Evolutionary conservation across 2,113 vertebrate genomes (phyloP), one percentile per base, ranked within the genome.

Genomic region (Nannospalax galili): DNA sequence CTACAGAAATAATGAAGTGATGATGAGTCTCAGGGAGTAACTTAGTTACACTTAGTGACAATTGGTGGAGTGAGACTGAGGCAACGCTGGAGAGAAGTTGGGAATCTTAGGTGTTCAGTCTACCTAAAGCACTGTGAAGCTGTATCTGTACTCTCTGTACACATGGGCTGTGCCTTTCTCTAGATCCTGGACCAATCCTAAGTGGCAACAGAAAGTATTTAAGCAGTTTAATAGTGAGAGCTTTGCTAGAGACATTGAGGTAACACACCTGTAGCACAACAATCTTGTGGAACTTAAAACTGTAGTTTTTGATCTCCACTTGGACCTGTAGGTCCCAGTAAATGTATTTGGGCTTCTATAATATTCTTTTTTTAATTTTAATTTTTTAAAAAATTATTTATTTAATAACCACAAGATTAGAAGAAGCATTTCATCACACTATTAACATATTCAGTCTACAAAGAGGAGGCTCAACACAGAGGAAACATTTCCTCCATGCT

Each of bases 61-160:
- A 7, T 77, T 85, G 40, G 35, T 79, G 32, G 24, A 11, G 0
- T 70, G 42, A 37, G 1, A 32, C 32, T 52, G 52, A 52, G 56
- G 11, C 19, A 14, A 30, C 5, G 20, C 12, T 26, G 20, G n/a
- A n/a, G 20, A 70, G 73, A 56, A 0, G 60, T 19, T 2, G 0
- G 7, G 3, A 12, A 0, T 3, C 30, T 88, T 15, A 24, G 4
- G 3, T n/a, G 78, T 35, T 45, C 26, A 79, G 73, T 8, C 0
- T 30, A 35, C 40, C 64, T 64, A 12, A 40, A 20, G 16, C 15
- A 17, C 30, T 24, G 8, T 28, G 69, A 2, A 64, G 22, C 1
- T 52, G 70, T 26, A 24, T 60, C 60, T 40, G 37, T 22, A n/a
- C 9, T 84, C 67, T 85, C 11, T 24, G 16, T 16, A 11, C 0